Evolutionary conservation across 2,797 vertebrate genomes (phyloP), one percentile per base, ranked within the genome.

Genomic region (Epinephelus malabaricus): DNA sequence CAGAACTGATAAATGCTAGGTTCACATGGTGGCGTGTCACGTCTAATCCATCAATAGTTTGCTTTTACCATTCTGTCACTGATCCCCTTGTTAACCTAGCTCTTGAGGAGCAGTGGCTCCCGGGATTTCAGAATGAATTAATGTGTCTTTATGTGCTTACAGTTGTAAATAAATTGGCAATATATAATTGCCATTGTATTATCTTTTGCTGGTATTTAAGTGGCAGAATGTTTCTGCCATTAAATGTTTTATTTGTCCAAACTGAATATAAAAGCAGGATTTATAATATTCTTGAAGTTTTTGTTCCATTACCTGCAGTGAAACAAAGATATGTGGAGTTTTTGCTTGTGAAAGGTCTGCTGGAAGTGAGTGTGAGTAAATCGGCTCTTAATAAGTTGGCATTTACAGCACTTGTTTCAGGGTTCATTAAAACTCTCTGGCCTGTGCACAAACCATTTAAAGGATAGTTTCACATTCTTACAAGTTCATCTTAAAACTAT

Each of bases 1-100:
- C 92, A 81, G 71, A 74, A 77, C 43, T 93, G 66, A 94, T 18
- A 17, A 14, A 2, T 38, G 38, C 61, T 30, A 54, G 59, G 43
- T 8, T 13, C 43, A 14, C 7, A 30, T 15, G 25, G 6, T 62
- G 30, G 50, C 14, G 21, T 59, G 12, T 12, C 50, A n/a, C 17
- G 6, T 40, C 12, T 15, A 47, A 12, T 47, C 9, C 7, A 58
- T 15, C 45, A 6, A 46, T 38, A 27, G 2, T 64, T 78, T 63
- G 5, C 47, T 70, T 49, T 21, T 25, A 50, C 5, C 17, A 47
- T 61, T 53, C 8, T 43, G 14, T 54, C 23, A 54, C 18, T 46
- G 6, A 47, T 51, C 6, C 25, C 34, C 18, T 49, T 64, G 12
- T 70, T 25, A 53, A 49, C 13, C 15, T 18, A 23, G 8, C 19